phyloP scores from a whole-genome alignment of 2,888 invertebrate species.

The Orchestes rusci region DNA sequence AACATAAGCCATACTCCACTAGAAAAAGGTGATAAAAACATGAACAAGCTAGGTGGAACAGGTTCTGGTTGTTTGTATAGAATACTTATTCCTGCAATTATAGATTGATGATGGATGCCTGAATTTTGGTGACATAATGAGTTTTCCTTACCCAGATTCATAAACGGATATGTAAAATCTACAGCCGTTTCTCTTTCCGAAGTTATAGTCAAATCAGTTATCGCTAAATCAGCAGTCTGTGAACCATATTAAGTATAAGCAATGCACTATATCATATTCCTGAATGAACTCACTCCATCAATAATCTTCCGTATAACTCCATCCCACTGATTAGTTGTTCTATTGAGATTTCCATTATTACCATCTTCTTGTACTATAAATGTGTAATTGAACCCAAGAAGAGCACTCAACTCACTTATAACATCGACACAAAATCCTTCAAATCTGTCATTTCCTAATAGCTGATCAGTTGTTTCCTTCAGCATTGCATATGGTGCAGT shows the following conservation, averaged over 20 bases:
- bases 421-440: conserved; percentile 88
- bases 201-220: conserved; percentile 86
- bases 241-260: too few relatives aligned
- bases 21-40: conserved; percentile 87
- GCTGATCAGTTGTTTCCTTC: conserved; percentile 56
- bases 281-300: conserved; percentile 52
- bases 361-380: conserved; percentile 71
- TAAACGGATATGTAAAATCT: conserved; percentile 93
- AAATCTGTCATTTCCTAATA: conserved; percentile 74
- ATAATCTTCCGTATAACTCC: conserved; percentile 71
- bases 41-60: conserved; percentile 80
- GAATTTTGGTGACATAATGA: not conserved
- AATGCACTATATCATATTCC: too few relatives aligned
- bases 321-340: conserved; percentile 57
- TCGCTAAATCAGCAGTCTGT: conserved; percentile 87
- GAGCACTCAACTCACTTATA: conserved; percentile 68
- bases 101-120: not conserved
- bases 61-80: conserved; percentile 81
- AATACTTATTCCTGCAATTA: conserved; percentile 75
- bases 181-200: conserved; percentile 81
- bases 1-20: conserved; percentile 74
- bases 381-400: conserved; percentile 75
- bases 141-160: conserved; percentile 64
- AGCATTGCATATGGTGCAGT: conserved; percentile 85
- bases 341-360: conserved; percentile 62